phyloP scores from a whole-genome alignment of 2,113 vertebrate species.

The Pogonocichla stellata region DNA sequence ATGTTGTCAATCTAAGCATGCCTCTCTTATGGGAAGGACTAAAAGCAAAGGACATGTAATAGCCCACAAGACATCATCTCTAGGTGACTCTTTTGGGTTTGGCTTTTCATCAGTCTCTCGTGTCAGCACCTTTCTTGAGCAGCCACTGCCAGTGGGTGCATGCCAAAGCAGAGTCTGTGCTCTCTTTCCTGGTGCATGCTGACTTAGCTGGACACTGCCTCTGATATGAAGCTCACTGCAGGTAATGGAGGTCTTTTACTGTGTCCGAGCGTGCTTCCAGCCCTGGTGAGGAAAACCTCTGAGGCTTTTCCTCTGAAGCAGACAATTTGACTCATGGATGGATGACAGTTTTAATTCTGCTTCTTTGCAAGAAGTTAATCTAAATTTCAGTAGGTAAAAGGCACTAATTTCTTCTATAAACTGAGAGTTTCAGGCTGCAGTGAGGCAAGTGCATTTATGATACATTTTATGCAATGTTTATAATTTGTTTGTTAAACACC shows the following conservation, averaged over 20 bases:
- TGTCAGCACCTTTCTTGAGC: slow-evolving; percentile 17
- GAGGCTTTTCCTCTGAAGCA: neutral
- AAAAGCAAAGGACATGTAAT: neutral
- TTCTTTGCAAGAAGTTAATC: neutral
- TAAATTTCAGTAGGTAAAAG: neutral
- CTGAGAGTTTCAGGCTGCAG: neutral
- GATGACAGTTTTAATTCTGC: neutral
- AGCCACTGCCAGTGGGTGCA: neutral
- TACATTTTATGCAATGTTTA: neutral
- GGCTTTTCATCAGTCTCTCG: neutral
- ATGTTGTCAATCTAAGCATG: neutral
- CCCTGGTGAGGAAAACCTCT: neutral
- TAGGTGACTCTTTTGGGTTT: slow-evolving; percentile 6
- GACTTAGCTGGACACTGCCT: neutral
- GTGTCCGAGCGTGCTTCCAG: fast-evolving
- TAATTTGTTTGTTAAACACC: neutral
- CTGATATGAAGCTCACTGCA: neutral
- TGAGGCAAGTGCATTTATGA: neutral
- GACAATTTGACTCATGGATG: neutral
- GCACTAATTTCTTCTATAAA: neutral
- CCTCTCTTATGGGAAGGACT: neutral
- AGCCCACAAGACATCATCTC: neutral
- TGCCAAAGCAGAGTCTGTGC: neutral
- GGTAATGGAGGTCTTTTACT: neutral
- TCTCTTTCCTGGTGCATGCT: neutral